A percentile compares a stretch with the other conserved stretches of the same genome.
Evolutionary conservation across 2,113 vertebrate genomes (phyloP).

Genomic region (Odocoileus hemionus): DNA sequence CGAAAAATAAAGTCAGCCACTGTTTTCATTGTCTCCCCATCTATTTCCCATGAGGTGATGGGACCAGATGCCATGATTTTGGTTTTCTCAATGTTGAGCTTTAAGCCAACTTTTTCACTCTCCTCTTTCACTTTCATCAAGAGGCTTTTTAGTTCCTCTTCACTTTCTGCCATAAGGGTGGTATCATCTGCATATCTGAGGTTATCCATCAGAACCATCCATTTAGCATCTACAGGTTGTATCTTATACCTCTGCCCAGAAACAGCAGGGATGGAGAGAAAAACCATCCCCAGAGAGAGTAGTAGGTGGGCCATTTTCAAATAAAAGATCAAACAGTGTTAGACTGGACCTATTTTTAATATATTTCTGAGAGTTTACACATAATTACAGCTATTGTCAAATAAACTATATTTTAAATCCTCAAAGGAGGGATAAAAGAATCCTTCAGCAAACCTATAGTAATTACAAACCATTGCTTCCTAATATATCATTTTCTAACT

Average conservation of each 20-base stretch:
- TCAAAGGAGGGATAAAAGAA: background rate
- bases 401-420: background rate
- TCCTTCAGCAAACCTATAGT: background rate
- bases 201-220: background rate
- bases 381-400: background rate
- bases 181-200: too few relatives aligned
- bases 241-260: background rate
- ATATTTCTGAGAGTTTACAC: background rate
- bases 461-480: background rate
- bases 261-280: background rate
- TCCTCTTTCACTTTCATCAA: too few relatives aligned
- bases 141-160: too few relatives aligned
- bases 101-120: too few relatives aligned
- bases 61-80: too few relatives aligned
- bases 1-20: too few relatives aligned
- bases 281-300: background rate
- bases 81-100: too few relatives aligned
- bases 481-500: background rate
- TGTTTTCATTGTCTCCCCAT: too few relatives aligned
- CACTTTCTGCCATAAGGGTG: too few relatives aligned
- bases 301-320: background rate
- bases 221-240: background rate
- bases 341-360: background rate
- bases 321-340: background rate
- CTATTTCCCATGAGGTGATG: too few relatives aligned